Base-by-base conservation (phyloP, 2,113 vertebrate species). In the Loxodonta africana region DNA sequence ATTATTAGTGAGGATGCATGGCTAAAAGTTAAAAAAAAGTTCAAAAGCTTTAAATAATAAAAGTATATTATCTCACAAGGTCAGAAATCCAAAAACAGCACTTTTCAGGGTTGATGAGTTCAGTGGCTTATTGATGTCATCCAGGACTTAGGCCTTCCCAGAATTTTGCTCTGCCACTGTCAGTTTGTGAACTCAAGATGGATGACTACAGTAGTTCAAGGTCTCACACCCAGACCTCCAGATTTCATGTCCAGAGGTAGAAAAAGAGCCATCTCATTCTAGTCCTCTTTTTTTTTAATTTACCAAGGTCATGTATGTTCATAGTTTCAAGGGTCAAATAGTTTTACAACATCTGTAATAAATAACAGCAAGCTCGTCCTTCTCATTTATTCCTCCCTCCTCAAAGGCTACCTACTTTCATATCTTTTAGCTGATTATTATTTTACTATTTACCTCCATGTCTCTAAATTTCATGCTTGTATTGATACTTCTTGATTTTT, bases 1-100 rank as follows among this genome's bases (percentile, higher is more conserved):
- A 57, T 73, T 82, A 60, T 57, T 73, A 76, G 44, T 84, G 48
- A 63, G 25, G 71, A 73, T 17, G 8, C 2, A 41, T 81, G 41
- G 26, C 12, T 81, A 41, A 85, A 67, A 88, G n/a, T 21, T 91
- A 71, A 91, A 91, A 67, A 37, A 62, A 92, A 76, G 25, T 71
- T 90, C 10, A 62, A 51, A 4, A 6, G 30, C 74, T 89, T 10
- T 57, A 71, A 57, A 74, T 26, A 46, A 74, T 57, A 67, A 25
- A 92, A 60, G 57, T 51, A 10, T 51, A 26, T 86, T 62, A 44
- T 74, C 44, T 74, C 28, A 65, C 57, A 82, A 63, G 65, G 23
- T 7, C n/a, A 74, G 53, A 62, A 57, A 30, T 65, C 14, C 65
- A 82, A 88, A 53, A 26, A 87, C 26, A 37, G 9, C 91, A 41